phyloP scores from a whole-genome alignment of 2,113 vertebrate species.

The Amblyopsis rosae region DNA sequence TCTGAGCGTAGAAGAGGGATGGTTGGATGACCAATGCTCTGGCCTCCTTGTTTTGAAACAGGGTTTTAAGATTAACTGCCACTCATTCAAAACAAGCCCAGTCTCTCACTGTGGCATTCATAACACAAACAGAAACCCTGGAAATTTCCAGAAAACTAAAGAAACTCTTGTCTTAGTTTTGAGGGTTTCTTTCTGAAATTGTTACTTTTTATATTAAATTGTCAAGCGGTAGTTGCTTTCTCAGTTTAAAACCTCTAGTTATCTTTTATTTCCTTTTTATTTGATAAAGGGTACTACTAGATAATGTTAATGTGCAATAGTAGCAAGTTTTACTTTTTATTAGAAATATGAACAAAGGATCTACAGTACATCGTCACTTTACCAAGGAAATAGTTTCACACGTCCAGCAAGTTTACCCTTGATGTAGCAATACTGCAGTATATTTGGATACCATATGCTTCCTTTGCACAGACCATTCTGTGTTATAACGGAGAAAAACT shows the following conservation, averaged over 20 bases:
- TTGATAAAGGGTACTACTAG: slow-evolving; percentile 39
- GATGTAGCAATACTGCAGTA: slow-evolving; percentile 94
- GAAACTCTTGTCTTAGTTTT: no score
- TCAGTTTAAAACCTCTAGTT: slow-evolving; percentile 69
- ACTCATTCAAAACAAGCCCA: slow-evolving; percentile 21
- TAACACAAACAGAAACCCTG: slow-evolving; percentile 19
- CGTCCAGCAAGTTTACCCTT: slow-evolving; percentile 85
- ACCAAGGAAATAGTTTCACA: slow-evolving; percentile 77
- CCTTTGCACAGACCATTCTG: slow-evolving; percentile 91
- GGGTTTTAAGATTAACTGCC: slow-evolving; percentile 32
- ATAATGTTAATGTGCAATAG: no score
- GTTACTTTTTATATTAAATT: not conserved
- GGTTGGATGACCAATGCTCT: slow-evolving; percentile 34
- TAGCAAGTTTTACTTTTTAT: not conserved
- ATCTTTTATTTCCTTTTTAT: slow-evolving; percentile 56
- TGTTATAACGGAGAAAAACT: slow-evolving; percentile 48
- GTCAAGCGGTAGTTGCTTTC: slow-evolving; percentile 42
- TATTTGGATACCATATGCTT: slow-evolving; percentile 85
- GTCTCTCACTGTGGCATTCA: slow-evolving; percentile 2
- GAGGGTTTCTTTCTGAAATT: no score
- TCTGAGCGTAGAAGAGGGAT: slow-evolving; percentile 15
- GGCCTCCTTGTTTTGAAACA: slow-evolving; percentile 2
- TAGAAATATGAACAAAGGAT: slow-evolving; percentile 41
- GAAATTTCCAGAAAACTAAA: not conserved
- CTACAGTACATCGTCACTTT: slow-evolving; percentile 95